Percentiles rank a stretch among this genome's conserved stretches.
phyloP scores from a whole-genome alignment of 2,113 vertebrate genomes.

The Cyphomyrus discorhynchus region DNA sequence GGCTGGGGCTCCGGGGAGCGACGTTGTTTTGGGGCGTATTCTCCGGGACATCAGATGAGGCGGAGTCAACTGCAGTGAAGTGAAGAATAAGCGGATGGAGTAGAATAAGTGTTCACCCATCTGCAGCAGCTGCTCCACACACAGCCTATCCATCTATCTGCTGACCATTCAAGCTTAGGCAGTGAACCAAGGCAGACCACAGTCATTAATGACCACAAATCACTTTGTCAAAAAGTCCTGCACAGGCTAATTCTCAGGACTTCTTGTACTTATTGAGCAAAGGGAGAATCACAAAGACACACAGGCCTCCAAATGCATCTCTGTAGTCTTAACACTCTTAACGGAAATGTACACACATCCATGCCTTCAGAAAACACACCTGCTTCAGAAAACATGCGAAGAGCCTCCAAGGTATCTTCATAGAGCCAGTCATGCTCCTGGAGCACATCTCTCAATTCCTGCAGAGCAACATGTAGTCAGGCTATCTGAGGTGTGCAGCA shows the following conservation, averaged over 20 bases:
- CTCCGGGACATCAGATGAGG: neutral
- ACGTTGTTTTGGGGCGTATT: neutral
- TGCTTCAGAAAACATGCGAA: slow-evolving; percentile 66
- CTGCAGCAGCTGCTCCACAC: neutral
- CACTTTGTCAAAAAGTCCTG: neutral
- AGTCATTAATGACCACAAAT: neutral
- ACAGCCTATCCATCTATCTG: neutral
- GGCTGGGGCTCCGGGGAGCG: neutral
- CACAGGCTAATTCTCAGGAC: neutral
- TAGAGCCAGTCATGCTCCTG: slow-evolving; percentile 74
- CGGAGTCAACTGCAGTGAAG: neutral
- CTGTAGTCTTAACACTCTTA: neutral
- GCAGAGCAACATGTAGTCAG: slow-evolving; percentile 11
- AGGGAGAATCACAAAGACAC: neutral
- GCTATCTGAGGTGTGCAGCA: neutral
- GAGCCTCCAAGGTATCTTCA: slow-evolving; percentile 69
- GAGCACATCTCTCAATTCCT: slow-evolving; percentile 74
- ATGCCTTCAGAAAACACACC: slow-evolving; percentile 18
- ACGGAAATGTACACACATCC: neutral
- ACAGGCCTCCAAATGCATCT: neutral
- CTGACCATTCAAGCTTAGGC: neutral
- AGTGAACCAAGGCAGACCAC: neutral
- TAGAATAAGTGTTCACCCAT: neutral
- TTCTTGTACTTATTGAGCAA: neutral
- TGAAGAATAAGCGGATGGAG: neutral